phyloP scores from a whole-genome alignment of 1,140 invertebrate genomes.

The Drosophila simulans region DNA sequence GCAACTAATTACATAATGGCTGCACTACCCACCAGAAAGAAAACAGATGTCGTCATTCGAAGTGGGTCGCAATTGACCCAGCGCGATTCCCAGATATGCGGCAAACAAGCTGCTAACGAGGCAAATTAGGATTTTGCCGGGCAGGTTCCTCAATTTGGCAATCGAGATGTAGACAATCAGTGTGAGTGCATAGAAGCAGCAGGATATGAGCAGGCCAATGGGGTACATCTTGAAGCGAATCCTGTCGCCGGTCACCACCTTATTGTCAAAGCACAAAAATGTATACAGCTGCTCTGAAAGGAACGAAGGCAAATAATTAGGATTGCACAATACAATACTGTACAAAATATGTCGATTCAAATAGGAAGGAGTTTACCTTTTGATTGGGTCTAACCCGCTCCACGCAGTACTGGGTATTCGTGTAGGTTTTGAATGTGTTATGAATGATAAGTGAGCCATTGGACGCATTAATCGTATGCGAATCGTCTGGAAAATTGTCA shows the following conservation, averaged over 20 bases:
- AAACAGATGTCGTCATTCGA: conserved; percentile 70
- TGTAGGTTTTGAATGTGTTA: conserved; percentile 55
- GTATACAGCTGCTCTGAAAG: conserved; percentile 72
- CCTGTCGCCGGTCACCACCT: conserved; percentile 69
- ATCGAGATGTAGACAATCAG: conserved; percentile 88
- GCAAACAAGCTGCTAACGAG: conserved; percentile 87
- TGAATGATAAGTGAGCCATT: conserved; percentile 66
- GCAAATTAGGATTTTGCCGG: conserved; percentile 89
- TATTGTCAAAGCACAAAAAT: conserved; percentile 75
- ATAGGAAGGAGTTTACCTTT: conserved; percentile 60
- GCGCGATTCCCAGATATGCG: conserved; percentile 87
- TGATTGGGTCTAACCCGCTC: conserved; percentile 61
- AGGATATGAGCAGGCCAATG: conserved; percentile 85
- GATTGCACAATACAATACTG: neutral
- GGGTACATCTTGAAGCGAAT: conserved; percentile 78
- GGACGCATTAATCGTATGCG: conserved; percentile 61
- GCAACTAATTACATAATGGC: neutral
- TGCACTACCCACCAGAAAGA: conserved; percentile 63
- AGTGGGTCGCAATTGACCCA: conserved; percentile 85
- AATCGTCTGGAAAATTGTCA: conserved; percentile 61
- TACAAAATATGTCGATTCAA: neutral
- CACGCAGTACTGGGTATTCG: conserved; percentile 72
- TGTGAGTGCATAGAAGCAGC: conserved; percentile 87
- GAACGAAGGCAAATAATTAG: conserved; percentile 14
- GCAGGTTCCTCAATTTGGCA: conserved; percentile 88